Base-by-base conservation (phyloP, 2,888 invertebrate genomes). In the Odontocolon sp. region DNA sequence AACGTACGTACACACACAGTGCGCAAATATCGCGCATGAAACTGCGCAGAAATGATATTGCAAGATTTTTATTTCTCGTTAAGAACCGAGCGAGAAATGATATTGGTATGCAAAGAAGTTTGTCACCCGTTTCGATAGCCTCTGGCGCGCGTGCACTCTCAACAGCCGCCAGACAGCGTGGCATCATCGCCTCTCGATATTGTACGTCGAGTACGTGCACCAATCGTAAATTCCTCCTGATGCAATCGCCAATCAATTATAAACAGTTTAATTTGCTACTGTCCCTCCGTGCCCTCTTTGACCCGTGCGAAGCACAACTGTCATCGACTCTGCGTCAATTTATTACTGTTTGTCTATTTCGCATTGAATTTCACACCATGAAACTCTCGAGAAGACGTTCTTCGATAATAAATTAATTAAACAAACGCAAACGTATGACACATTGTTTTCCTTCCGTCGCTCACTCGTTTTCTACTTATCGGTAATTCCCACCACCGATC, bases 331-430 rank as follows among this genome's bases (percentile, higher is more conserved):
- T 33, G 16, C 14, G 45, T 11, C 36, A 50, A 56, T 70, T 42
- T 36, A 59, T 59, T 36, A 16, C 11, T 0, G 21, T 38, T 40
- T 36, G 6, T 56, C 21, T 11, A 63, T 74, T 61, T 63, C 47
- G 14, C 45, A 57, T 61, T n/a, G 4, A 3, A 38, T 31, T 2
- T 8, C 11, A 23, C n/a, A 11, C 16, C 26, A 4, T 28, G 31
- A 40, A 57, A 26, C 33, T 21, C 38, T 45, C 28, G 14, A 36
- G 52, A 28, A 11, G 42, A 59, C n/a, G 45, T 66, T 36, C 26
- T 45, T 23, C 21, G 76, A 76, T 70, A 61, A 76, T 71, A 61
- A 76, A 76, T 71, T 76, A 70, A 76, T 76, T 71, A 59, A 31
- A 54, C 52, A 59, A 61, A 14, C 23, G 14, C 16, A 40, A 42